phyloP scores from a whole-genome alignment of 2,797 vertebrate species.

The Bradypodion ventrale region DNA sequence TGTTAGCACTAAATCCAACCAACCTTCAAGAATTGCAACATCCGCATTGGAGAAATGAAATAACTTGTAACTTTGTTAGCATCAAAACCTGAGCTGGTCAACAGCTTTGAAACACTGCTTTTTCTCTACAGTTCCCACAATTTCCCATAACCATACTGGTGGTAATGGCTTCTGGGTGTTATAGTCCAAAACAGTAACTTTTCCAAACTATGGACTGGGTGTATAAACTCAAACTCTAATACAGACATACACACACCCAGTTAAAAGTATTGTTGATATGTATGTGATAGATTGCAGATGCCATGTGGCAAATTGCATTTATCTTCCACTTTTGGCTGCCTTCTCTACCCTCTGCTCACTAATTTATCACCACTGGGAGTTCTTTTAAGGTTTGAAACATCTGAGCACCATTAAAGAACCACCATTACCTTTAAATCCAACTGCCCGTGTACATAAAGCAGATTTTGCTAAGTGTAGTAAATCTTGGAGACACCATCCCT shows the following conservation, averaged over 20 bases:
- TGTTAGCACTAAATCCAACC: too few species aligned
- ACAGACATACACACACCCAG: constrained; percentile 4
- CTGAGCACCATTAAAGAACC: constrained; percentile 58
- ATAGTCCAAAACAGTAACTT: too few species aligned
- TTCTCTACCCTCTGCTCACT: constrained; percentile 63
- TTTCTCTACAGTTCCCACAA: too few species aligned
- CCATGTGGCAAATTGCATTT: constrained; percentile 68
- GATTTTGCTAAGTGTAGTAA: constrained; percentile 50
- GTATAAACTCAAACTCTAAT: background rate
- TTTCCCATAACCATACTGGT: too few species aligned
- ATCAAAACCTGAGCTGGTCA: too few species aligned
- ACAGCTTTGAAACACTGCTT: too few species aligned
- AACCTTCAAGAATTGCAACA: too few species aligned
- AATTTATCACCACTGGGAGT: constrained; percentile 58
- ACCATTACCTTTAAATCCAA: constrained; percentile 40
- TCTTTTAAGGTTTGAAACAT: constrained; percentile 60
- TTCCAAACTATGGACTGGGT: background rate
- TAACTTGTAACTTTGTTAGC: too few species aligned
- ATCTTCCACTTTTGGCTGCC: constrained; percentile 49
- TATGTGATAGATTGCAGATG: constrained; percentile 59
- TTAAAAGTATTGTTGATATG: constrained; percentile 46
- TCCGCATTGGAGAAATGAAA: too few species aligned
- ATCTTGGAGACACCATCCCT: constrained; percentile 41
- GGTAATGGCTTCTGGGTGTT: too few species aligned
- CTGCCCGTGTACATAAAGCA: constrained; percentile 40